Conservation (phyloP, 2,113 vertebrate genomes). For the Crotalus helleri region DNA sequence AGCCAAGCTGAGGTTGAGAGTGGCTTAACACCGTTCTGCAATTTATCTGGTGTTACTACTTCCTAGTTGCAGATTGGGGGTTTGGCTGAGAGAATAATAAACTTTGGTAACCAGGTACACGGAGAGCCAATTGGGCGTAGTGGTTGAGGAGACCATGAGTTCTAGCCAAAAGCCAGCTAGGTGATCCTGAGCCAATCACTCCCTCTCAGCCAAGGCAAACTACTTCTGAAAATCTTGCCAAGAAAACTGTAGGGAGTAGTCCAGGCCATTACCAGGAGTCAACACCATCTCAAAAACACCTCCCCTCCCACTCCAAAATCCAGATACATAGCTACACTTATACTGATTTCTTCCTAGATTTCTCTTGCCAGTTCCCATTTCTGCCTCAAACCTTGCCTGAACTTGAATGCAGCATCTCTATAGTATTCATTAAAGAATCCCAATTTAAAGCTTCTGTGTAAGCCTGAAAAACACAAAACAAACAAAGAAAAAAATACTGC, state of each 20-base stretch:
- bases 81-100: neutral
- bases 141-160: neutral
- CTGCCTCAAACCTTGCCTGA: neutral
- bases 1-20: neutral
- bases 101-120: neutral
- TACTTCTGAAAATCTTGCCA: neutral
- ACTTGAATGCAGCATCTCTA: neutral
- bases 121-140: neutral
- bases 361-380: neutral
- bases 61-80: neutral
- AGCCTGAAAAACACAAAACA: neutral
- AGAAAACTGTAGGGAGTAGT: neutral
- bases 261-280: neutral
- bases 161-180: neutral
- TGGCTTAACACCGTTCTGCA: neutral
- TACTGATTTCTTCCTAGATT: neutral
- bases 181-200: neutral
- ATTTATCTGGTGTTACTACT: neutral
- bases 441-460: neutral
- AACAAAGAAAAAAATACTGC: neutral
- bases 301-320: neutral
- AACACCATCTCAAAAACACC: neutral
- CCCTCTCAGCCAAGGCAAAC: neutral
- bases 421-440: neutral
- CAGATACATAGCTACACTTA: neutral